Evolutionary conservation across 1,140 invertebrate species (phyloP), one percentile per base, ranked within the genome.

Genomic region (Macrobrachium rosenbergii): DNA sequence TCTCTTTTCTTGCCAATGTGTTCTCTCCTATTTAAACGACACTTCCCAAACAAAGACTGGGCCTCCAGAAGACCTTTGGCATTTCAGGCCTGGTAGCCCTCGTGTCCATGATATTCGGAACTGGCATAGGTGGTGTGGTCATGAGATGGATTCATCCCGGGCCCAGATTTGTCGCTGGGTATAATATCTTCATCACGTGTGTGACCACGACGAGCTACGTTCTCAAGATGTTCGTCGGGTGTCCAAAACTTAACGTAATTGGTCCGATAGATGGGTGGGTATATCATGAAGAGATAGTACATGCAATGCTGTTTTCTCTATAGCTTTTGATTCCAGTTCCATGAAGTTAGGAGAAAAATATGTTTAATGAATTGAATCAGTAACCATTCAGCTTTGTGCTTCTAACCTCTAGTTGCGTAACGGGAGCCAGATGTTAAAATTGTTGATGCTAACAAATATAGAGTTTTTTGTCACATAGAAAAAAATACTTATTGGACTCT

Each of bases 131-230:
- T n/a, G 88, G 88, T 17, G 72, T 75, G 0, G 77, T 89, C 11
- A 73, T 89, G 73, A 64, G 85, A 52, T 82, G 83, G 88, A n/a
- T 60, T 17, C 83, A 76, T 1, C 88, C 88, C 5, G 79, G 88
- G 5, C 83, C 88, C 1, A 58, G 83, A 23, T 43, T 85, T 14
- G 78, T 89, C 64, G 81, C 82, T 3, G 83, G 88, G 52, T 89
- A 89, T 83, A 85, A 87, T 28, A 77, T 87, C 21, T 78, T 89
- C 43, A 67, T 85, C 64, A 89, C 78, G n/a, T 19, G 75, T 23
- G 43, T 89, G 12, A 59, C 43, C 45, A 77, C 60, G 11, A 5
- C 14, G 11, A 80, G 88, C 45, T 82, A 82, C 72, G 16, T 89
- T 16, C 45, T 60, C 2, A 82, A 85, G 23, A 85, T 85, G 83